Percentiles rank a stretch among this genome's conserved stretches.
These are phyloP conservation scores for Stenchaetothrips biformis DNA, from an alignment of 2,888 invertebrate species.

Conservation along the genomic window DNA sequence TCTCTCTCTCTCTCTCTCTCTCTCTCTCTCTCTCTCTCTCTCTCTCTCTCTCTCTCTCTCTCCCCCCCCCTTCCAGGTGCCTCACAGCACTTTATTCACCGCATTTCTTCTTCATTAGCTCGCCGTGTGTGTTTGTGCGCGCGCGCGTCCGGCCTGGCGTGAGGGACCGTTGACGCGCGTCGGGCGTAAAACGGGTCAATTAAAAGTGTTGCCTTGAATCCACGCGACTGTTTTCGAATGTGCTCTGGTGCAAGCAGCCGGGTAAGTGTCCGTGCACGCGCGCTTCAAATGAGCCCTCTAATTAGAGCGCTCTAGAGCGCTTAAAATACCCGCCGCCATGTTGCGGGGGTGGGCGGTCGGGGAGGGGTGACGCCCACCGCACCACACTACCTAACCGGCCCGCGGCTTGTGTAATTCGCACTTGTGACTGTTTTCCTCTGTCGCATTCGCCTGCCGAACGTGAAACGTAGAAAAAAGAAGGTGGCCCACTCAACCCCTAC, in stretches of 20 bases:
- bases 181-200: neutral
- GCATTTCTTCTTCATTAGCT: neutral
- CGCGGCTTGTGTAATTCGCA: no score
- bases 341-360: no score
- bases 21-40: conserved; percentile 26
- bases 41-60: conserved; percentile 28
- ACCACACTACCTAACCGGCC: no score
- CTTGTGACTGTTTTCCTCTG: no score
- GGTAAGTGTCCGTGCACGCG: conserved; percentile 16
- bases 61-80: conserved; percentile 6
- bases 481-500: no score
- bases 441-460: no score
- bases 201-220: neutral
- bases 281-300: conserved; percentile 15
- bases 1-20: conserved; percentile 28
- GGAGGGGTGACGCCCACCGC: no score
- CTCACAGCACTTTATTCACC: neutral
- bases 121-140: neutral
- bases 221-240: neutral
- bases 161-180: neutral
- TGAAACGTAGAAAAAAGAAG: no score
- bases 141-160: neutral
- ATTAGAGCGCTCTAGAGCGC: conserved; percentile 11
- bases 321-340: conserved; percentile 15
- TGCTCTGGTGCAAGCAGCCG: no score